phyloP scores from a whole-genome alignment of 2,797 vertebrate genomes.

The Sitta carolinensis region DNA sequence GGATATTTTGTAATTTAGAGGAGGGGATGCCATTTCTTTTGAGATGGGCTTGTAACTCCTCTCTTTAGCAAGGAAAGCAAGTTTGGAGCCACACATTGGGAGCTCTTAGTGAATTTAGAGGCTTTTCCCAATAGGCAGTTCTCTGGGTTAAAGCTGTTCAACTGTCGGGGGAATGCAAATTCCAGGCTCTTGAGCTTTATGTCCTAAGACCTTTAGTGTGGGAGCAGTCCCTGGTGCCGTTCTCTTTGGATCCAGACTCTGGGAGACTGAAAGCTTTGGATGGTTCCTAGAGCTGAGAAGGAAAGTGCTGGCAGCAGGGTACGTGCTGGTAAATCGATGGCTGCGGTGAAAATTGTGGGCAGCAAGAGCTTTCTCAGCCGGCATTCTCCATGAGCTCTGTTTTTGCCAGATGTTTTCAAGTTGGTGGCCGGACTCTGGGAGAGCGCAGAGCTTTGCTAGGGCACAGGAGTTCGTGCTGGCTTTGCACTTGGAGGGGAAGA shows the following conservation, averaged over 20 bases:
- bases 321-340: not conserved
- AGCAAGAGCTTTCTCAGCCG: not conserved
- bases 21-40: not conserved
- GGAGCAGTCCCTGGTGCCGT: fast-evolving
- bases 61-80: not conserved
- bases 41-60: not conserved
- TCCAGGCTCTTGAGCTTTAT: not conserved
- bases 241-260: not conserved
- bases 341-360: no score
- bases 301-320: not conserved
- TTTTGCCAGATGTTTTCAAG: not conserved
- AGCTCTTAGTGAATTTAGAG: not conserved
- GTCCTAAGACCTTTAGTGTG: not conserved
- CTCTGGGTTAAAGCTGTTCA: not conserved
- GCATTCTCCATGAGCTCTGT: not conserved
- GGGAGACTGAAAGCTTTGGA: not conserved
- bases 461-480: not conserved
- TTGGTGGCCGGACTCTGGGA: not conserved
- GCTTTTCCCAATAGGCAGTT: not conserved
- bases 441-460: not conserved
- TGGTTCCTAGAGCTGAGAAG: not conserved
- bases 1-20: not conserved
- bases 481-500: not conserved
- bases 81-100: not conserved
- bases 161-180: not conserved